Base-by-base conservation (phyloP, 2,888 invertebrate species). In the Rhamnusium bicolor region DNA sequence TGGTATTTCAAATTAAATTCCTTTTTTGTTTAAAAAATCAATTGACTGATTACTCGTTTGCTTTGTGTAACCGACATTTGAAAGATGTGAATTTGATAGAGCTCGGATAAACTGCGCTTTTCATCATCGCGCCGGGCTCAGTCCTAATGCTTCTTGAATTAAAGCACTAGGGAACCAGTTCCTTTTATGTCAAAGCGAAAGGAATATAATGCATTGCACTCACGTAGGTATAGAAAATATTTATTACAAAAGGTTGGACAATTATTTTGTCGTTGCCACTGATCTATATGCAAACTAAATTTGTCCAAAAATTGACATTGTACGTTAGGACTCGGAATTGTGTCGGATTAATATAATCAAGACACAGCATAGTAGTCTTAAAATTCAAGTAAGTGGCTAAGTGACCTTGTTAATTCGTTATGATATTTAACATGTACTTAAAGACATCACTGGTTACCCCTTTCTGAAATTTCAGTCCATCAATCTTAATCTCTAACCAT, bases 41-140 rank as follows among this genome's bases (percentile, higher is more conserved):
- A 63, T 51, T 40, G 40, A 47, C 19, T 46, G 47, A 19, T 63
- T 51, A 27, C 63, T 2, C n/a, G 16, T 16, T 21, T 14, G 27
- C 51, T 63, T 63, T 63, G 63, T 63, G 29, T 12, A 8, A 21
- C 49, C 63, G 63, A 49, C 63, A 40, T 19, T 61, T 40, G 61
- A 46, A 19, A 32, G 58, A 51, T 51, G 63, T 27, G 49, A 49
- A 51, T 49, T 63, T 51, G 49, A 51, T 51, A 19, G 63, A 63
- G 47, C 14, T 49, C 27, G 63, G 24, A 63, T 29, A 29, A 51
- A 63, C 51, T 63, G 63, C 51, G 63, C 63, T 63, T 63, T 63
- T 63, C 63, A 63, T 63, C 51, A 51, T 24, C 5, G 63, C 14
- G 16, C 14, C 46, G 18, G 12, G 47, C 21, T 61, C 14, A 21